phyloP scores from a whole-genome alignment of 1,140 invertebrate genomes.

The Ptiloglossa arizonensis region DNA sequence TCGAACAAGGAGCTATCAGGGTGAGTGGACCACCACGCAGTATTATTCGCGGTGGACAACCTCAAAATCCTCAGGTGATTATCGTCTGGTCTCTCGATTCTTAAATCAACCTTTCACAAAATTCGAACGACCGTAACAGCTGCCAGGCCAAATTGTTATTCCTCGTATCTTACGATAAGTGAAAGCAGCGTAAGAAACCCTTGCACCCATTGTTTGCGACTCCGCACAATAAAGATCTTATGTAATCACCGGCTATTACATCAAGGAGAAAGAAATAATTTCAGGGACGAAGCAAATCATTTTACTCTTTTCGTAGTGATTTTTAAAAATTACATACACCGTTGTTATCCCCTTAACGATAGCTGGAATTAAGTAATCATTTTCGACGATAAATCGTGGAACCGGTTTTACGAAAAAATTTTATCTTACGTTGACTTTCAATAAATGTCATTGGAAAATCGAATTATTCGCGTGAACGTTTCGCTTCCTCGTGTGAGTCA shows the following conservation, averaged over 20 bases:
- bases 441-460: not conserved
- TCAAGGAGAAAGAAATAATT: conserved; percentile 13
- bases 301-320: not conserved
- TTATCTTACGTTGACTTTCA: not conserved
- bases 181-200: conserved; percentile 36
- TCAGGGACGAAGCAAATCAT: not conserved
- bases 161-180: conserved; percentile 11
- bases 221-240: conserved; percentile 4
- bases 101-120: not conserved
- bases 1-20: conserved; percentile 63
- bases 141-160: conserved; percentile 4
- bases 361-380: conserved; percentile 11
- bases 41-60: conserved; percentile 61
- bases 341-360: no score
- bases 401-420: not conserved
- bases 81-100: not conserved
- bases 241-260: not conserved
- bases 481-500: not conserved
- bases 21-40: conserved; percentile 63
- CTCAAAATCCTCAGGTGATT: conserved; percentile 58
- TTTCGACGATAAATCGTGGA: not conserved
- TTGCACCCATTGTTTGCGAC: conserved; percentile 27
- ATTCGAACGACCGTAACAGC: not conserved
- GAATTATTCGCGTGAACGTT: not conserved
- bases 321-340: conserved; percentile 7